A percentile compares a stretch with the other conserved stretches of the same genome.
Evolutionary conservation across 2,797 vertebrate genomes (phyloP).

Genomic region (Propithecus perrieri): DNA sequence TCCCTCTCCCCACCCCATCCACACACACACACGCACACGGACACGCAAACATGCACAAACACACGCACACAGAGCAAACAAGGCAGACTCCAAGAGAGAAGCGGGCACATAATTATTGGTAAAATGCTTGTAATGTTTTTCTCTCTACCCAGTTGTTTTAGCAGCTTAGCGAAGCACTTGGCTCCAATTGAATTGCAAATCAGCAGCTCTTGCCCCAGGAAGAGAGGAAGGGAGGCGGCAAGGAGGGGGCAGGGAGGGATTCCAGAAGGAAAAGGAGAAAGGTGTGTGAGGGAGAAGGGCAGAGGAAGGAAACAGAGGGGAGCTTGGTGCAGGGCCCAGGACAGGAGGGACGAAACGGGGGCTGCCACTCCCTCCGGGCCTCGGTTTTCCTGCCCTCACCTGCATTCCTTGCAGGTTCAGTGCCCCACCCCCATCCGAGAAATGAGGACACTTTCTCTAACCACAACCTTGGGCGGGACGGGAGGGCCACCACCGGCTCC

Average conservation of each 20-base stretch:
- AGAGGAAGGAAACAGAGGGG: background rate
- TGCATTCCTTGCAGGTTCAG: background rate
- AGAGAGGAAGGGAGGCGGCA: constrained; percentile 65
- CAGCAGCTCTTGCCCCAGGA: constrained; percentile 80
- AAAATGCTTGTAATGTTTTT: constrained; percentile 50
- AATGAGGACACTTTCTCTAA: constrained; percentile 4
- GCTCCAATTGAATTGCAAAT: constrained; percentile 81
- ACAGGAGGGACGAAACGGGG: background rate
- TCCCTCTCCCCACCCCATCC: background rate
- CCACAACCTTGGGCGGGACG: background rate
- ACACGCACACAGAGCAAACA: constrained; percentile 37
- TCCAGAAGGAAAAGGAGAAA: constrained; percentile 48
- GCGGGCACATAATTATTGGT: constrained; percentile 49
- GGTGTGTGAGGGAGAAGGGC: background rate
- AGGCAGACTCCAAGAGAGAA: constrained; percentile 56
- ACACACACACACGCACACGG: background rate
- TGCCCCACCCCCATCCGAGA: background rate
- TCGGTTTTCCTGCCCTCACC: background rate
- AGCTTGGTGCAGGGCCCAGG: background rate
- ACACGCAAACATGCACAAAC: background rate
- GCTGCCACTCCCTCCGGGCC: background rate
- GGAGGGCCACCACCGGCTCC: constrained; percentile 5
- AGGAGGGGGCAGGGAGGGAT: constrained; percentile 63
- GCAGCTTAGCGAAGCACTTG: constrained; percentile 74
- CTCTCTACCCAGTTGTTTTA: constrained; percentile 70